Conservation (phyloP, 2,888 invertebrate species). For the Caenorhabditis sp. region DNA sequence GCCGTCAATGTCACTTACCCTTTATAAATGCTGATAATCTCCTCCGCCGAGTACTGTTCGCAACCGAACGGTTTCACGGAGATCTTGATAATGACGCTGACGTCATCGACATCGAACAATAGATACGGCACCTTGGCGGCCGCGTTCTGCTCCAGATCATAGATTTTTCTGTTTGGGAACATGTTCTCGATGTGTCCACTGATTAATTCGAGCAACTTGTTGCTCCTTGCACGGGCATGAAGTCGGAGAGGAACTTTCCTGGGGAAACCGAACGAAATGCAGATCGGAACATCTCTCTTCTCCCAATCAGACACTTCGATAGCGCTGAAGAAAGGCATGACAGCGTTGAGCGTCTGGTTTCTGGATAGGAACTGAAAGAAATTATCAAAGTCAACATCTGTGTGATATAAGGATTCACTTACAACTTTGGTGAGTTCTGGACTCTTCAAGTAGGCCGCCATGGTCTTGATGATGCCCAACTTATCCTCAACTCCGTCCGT, state of each 20-base stretch:
- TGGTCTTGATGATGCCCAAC: slow-evolving; percentile 17
- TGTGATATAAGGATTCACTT: no score
- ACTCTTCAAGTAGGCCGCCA: slow-evolving; percentile 6
- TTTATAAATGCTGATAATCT: neutral
- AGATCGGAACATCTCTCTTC: slow-evolving; percentile 26
- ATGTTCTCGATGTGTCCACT: neutral
- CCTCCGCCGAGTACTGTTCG: slow-evolving; percentile 25
- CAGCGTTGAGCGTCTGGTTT: slow-evolving; percentile 30
- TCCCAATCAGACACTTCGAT: slow-evolving; percentile 28
- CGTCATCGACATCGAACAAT: slow-evolving; percentile 23
- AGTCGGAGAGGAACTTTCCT: slow-evolving; percentile 17
- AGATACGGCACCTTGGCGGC: slow-evolving; percentile 26
- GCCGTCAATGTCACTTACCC: no score
- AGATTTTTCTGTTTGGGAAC: slow-evolving; percentile 11
- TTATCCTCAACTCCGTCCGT: slow-evolving; percentile 10
- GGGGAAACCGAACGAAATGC: slow-evolving; percentile 39
- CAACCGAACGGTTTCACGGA: slow-evolving; percentile 45
- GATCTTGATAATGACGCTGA: slow-evolving; percentile 33
- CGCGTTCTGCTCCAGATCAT: slow-evolving; percentile 24
- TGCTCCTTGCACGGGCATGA: slow-evolving; percentile 17
- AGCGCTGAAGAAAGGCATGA: slow-evolving; percentile 36
- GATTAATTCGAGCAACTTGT: slow-evolving; percentile 20
- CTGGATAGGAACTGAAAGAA: slow-evolving; percentile 16
- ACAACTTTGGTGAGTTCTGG: neutral
- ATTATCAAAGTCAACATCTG: no score